Evolutionary conservation across 2,888 invertebrate genomes (phyloP).

Genomic region (Anagyrus pseudococci): DNA sequence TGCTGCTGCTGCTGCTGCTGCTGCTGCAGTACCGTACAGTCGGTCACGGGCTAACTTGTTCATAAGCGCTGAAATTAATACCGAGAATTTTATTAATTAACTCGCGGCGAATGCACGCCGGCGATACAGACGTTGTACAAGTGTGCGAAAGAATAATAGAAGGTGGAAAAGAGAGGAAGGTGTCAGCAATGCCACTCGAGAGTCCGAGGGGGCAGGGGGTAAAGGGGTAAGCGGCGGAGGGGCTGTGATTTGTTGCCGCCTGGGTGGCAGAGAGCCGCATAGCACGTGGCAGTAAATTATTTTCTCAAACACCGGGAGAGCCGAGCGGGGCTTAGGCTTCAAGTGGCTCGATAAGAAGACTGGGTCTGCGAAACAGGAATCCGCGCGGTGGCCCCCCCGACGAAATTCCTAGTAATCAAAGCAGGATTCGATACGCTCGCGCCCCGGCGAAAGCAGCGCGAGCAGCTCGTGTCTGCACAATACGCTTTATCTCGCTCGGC

Average conservation of each 20-base stretch:
- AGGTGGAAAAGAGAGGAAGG: no score
- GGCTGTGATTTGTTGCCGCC: neutral
- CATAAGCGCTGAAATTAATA: neutral
- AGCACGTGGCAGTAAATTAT: neutral
- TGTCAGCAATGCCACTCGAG: neutral
- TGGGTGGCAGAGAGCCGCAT: neutral
- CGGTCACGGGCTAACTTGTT: no score
- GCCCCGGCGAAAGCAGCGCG: neutral
- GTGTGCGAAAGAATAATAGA: neutral
- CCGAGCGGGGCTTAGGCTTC: neutral
- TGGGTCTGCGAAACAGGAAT: neutral
- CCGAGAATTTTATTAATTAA: neutral
- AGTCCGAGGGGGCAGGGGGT: neutral
- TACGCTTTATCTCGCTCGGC: neutral
- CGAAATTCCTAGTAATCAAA: neutral
- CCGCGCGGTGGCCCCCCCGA: no score
- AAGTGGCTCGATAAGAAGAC: neutral
- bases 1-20: neutral
- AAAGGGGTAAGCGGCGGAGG: neutral
- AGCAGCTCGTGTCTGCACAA: no score
- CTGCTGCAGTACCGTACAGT: neutral
- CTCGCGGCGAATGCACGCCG: neutral
- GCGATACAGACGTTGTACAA: neutral
- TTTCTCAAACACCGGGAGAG: neutral
- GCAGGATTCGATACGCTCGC: neutral